Percentiles rank a stretch among this genome's conserved stretches.
These are phyloP conservation scores for Galaxias olidus DNA, from an alignment of 2,797 vertebrate genomes.

Conservation along the genomic window DNA sequence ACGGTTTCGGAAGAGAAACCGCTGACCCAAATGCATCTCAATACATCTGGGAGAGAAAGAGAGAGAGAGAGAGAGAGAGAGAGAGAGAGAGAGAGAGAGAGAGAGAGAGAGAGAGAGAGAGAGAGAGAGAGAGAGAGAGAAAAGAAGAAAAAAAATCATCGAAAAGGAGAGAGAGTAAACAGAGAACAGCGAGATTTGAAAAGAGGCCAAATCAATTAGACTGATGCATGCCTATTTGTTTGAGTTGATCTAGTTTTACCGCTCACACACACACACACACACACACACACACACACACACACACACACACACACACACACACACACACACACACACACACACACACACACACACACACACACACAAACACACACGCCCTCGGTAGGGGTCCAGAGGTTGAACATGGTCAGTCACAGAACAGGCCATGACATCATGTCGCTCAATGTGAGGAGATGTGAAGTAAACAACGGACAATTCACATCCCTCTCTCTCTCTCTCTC, in stretches of 20 bases:
- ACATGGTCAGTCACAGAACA: constrained; percentile 72
- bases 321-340: too few relatives aligned
- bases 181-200: constrained; percentile 20
- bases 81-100: constrained; percentile 28
- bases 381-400: too few relatives aligned
- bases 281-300: too few relatives aligned
- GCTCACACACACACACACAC: too few relatives aligned
- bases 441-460: constrained; percentile 69
- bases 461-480: constrained; percentile 73
- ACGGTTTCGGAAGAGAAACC: constrained; percentile 55
- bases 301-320: too few relatives aligned
- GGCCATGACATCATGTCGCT: constrained; percentile 76
- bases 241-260: too few relatives aligned
- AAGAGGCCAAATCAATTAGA: constrained; percentile 46
- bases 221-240: constrained; percentile 13
- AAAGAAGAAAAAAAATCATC: constrained; percentile 53
- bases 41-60: constrained; percentile 51
- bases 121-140: constrained; percentile 18
- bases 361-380: too few relatives aligned
- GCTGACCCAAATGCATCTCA: constrained; percentile 77
- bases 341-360: too few relatives aligned
- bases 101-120: constrained; percentile 40
- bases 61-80: background rate
- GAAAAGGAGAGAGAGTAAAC: constrained; percentile 39
- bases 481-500: too few relatives aligned